Percentiles rank a stretch among this genome's conserved stretches.
Evolutionary conservation across 2,113 vertebrate species (phyloP).

Genomic region (Pelusios castaneus): DNA sequence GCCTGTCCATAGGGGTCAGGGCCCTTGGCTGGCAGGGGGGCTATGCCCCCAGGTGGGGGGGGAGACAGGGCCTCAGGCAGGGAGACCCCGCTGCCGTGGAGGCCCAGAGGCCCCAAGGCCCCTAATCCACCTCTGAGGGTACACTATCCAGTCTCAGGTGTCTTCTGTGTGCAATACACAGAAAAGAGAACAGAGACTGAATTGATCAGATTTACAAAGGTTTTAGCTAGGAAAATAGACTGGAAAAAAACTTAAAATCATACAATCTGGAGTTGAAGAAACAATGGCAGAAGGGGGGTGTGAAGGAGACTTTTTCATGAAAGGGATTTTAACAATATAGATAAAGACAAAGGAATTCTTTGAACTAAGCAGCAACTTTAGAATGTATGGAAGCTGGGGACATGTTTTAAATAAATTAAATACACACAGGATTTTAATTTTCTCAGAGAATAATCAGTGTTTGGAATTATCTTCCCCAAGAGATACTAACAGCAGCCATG

Average conservation of each 20-base stretch:
- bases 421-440: background rate
- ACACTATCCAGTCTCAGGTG: background rate
- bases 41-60: too few species aligned
- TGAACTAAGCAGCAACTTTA: background rate
- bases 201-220: background rate
- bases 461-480: background rate
- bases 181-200: background rate
- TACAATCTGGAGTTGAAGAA: background rate
- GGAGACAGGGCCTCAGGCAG: too few species aligned
- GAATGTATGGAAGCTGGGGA: background rate
- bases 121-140: too few species aligned
- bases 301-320: rapidly evolving
- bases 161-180: background rate
- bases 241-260: background rate
- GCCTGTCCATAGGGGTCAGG: too few species aligned
- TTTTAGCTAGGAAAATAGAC: background rate
- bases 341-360: background rate
- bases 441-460: background rate
- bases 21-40: too few species aligned
- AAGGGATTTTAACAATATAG: background rate
- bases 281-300: background rate
- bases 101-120: too few species aligned
- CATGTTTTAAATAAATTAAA: background rate
- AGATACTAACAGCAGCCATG: background rate
- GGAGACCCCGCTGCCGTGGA: too few species aligned